phyloP scores from a whole-genome alignment of 2,888 invertebrate genomes.

The Idaea dimidiata region DNA sequence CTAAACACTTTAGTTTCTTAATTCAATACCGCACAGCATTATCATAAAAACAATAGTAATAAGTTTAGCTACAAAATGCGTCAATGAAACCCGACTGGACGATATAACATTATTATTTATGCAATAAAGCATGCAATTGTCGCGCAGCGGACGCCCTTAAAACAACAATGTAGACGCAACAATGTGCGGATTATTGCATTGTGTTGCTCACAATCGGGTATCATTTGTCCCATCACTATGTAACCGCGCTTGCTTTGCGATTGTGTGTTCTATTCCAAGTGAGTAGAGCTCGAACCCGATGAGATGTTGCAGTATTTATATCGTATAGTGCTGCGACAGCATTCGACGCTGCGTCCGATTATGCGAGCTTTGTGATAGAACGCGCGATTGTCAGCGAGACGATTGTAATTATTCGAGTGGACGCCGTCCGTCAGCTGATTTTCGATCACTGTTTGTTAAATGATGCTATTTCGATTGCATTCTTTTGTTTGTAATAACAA shows the following conservation, averaged over 20 bases:
- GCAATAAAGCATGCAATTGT: conserved; percentile 80
- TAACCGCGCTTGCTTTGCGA: conserved; percentile 20
- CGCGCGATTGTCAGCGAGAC: conserved; percentile 79
- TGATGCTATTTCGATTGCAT: conserved; percentile 31
- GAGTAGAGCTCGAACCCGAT: conserved; percentile 32
- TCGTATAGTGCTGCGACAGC: conserved; percentile 45
- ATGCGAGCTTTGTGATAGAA: conserved; percentile 77
- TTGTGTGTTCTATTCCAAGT: conserved; percentile 13
- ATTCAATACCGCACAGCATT: not conserved
- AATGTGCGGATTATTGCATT: conserved; percentile 81
- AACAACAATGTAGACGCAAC: conserved; percentile 80
- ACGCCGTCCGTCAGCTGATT: conserved; percentile 55
- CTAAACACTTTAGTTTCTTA: not conserved
- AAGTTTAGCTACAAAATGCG: conserved; percentile 59
- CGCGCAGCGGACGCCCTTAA: conserved; percentile 74
- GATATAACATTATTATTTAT: conserved; percentile 80
- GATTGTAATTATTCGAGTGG: conserved; percentile 77
- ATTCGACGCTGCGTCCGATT: conserved; percentile 73
- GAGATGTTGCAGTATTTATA: conserved; percentile 37
- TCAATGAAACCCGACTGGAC: conserved; percentile 67
- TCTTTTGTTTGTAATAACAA: not conserved
- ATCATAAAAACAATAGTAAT: conserved; percentile 34
- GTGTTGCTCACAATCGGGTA: conserved; percentile 74
- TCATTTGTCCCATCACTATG: conserved; percentile 60
- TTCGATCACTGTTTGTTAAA: conserved; percentile 58